Evolutionary conservation across 2,113 vertebrate genomes (phyloP).

Genomic region (Psilopsiagon aurifrons): DNA sequence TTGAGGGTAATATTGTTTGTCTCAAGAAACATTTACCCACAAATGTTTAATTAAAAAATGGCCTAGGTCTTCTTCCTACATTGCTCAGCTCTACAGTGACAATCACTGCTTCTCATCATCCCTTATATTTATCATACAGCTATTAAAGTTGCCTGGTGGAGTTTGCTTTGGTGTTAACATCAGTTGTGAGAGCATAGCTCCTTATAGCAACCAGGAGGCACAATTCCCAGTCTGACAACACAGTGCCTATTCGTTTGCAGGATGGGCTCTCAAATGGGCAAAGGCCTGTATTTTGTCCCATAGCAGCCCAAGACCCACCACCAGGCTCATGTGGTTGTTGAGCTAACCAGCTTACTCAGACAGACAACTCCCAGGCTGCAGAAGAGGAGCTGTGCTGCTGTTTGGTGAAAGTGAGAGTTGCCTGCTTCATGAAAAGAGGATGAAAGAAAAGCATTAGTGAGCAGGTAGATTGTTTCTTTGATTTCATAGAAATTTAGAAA

Average conservation of each 20-base stretch:
- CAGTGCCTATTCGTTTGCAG: accelerated
- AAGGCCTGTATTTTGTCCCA: neutral
- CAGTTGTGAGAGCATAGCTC: neutral
- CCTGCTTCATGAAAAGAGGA: neutral
- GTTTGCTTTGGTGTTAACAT: neutral
- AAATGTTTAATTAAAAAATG: neutral
- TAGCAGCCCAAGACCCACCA: accelerated
- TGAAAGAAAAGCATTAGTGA: neutral
- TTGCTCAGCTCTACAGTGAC: neutral
- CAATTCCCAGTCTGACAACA: neutral
- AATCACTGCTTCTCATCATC: neutral
- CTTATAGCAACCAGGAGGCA: neutral
- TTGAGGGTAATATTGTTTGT: neutral
- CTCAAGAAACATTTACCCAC: neutral
- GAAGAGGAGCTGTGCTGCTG: neutral
- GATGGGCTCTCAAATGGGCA: neutral
- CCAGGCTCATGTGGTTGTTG: accelerated
- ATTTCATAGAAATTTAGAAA: neutral
- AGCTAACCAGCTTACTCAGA: neutral
- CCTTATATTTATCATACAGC: neutral
- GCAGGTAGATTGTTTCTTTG: neutral
- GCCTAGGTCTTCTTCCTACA: neutral
- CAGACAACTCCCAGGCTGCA: neutral
- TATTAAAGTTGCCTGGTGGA: neutral
- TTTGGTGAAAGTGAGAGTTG: neutral